Conservation (phyloP, 2,888 invertebrate genomes). For the Drosophila dives region DNA sequence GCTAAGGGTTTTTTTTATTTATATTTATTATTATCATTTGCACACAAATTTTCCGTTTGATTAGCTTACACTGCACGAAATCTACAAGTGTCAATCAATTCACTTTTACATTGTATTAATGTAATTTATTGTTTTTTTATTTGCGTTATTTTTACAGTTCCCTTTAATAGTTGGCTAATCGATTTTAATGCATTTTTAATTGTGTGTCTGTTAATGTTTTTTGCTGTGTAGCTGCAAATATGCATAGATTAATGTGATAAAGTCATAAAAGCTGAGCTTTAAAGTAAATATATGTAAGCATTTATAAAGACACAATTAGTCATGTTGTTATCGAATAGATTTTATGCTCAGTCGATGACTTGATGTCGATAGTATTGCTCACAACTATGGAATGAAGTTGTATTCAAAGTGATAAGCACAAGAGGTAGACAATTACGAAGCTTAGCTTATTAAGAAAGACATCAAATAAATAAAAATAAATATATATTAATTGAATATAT, state of each 20-base stretch:
- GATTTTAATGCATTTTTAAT: background rate
- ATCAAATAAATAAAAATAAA: background rate
- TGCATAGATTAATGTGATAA: conserved; percentile 6
- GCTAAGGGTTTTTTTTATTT: conserved; percentile 19
- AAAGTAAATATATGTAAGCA: background rate
- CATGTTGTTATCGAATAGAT: conserved; percentile 11
- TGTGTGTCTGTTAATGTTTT: background rate
- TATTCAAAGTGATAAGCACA: conserved; percentile 6
- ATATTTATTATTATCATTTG: conserved; percentile 39
- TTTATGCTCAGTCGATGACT: background rate
- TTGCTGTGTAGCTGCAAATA: background rate
- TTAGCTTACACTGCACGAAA: conserved; percentile 46
- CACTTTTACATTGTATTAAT: background rate
- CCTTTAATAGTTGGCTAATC: background rate
- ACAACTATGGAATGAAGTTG: conserved; percentile 6
- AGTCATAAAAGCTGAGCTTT: conserved; percentile 3
- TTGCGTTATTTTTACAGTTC: background rate
- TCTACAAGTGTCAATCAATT: conserved; percentile 8
- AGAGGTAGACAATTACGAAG: conserved; percentile 1
- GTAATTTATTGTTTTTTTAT: background rate
- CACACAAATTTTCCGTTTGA: conserved; percentile 66
- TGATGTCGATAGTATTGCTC: conserved; percentile 24
- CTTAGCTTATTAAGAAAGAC: background rate
- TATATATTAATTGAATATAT: background rate
- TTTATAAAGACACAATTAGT: conserved; percentile 22